Base-by-base conservation (phyloP, 2,888 invertebrate species). In the Eupithecia subfuscata region DNA sequence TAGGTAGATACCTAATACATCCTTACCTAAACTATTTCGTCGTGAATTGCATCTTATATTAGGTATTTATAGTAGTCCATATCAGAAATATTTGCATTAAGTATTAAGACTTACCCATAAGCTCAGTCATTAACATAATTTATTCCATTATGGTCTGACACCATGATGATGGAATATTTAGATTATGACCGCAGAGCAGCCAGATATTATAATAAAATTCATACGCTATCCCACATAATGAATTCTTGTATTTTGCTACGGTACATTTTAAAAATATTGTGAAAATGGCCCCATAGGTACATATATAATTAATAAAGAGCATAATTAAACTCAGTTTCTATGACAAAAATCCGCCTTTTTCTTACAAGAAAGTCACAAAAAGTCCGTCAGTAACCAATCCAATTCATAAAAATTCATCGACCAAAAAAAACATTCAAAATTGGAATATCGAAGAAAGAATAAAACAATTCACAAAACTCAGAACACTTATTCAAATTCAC, bases 51-150 rank as follows among this genome's bases (percentile, higher is more conserved):
- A 45, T 45, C 45, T 45, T 45, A 5, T 18, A 48, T 48, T 18
- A 52, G 5, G 37, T 67, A 40, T 14, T n/a, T n/a, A n/a, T 43
- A 18, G 18, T 30, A n/a, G 52, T 52, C 14, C 30, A 30, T 70
- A 65, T 74, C 22, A 45, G 14, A 69, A 76, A 72, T 37, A 83
- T 85, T 84, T 82, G 80, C 85, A 84, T 83, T 82, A 52, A n/a
- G n/a, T n/a, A n/a, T n/a, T 82, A 84, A 82, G 80, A 18, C 82
- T 64, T 7, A 69, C 40, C 65, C 79, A 79, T 76, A 81, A 81
- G 82, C 77, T 64, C 72, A 79, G 25, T 73, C 69, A 87, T 84
- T 84, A 84, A 18, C 80, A 85, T 86, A 86, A 86, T 86, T 84
- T 84, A 86, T 86, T 83, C 81, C 81, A 83, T 83, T 83, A 84